Evolutionary conservation across 2,888 invertebrate genomes (phyloP), one percentile per base, ranked within the genome.

Genomic region (Syrphus vitripennis): DNA sequence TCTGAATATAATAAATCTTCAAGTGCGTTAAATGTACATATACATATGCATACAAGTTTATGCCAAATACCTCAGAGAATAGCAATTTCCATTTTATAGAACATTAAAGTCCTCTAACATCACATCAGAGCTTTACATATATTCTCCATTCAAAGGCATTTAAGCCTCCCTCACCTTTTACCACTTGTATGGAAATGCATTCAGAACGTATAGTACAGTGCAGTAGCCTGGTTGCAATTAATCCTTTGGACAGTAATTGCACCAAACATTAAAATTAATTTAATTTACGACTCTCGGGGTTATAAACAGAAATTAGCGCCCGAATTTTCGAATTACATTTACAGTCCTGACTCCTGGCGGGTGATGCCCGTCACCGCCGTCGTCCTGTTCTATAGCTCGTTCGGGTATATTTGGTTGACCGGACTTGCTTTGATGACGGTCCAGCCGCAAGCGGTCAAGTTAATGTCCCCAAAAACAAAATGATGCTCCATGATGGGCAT

Each of bases 261-360:
- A 82, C 74, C 74, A 82, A 78, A 70, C 86, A 82, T 86, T 86
- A 86, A 86, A 86, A 86, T 86, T 82, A 86, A 86, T 86, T 86
- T 81, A 86, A 86, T 86, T 86, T 86, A 86, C 82, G 86, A 78
- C 82, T 59, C 40, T 74, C 29, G 45, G 63, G 77, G 69, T 78
- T 70, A 82, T 86, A 82, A 82, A 86, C 77, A 65, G 65, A 78
- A 75, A 86, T 82, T 82, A 82, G 82, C 82, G 77, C 81, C 59
- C 72, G 19, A 59, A 82, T 63, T 65, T 24, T 24, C 45, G 29
- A 77, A 82, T 76, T 70, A 48, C 65, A 71, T 48, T 67, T 7
- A 10, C 4, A 26, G 29, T 14, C 5, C n/a, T 45, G 10, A 14
- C 10, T 45, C 19, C 3, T 19, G 19, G 2, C 5, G 19, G n/a